phyloP scores from a whole-genome alignment of 2,888 invertebrate genomes.

The Schizotus pectinicornis region DNA sequence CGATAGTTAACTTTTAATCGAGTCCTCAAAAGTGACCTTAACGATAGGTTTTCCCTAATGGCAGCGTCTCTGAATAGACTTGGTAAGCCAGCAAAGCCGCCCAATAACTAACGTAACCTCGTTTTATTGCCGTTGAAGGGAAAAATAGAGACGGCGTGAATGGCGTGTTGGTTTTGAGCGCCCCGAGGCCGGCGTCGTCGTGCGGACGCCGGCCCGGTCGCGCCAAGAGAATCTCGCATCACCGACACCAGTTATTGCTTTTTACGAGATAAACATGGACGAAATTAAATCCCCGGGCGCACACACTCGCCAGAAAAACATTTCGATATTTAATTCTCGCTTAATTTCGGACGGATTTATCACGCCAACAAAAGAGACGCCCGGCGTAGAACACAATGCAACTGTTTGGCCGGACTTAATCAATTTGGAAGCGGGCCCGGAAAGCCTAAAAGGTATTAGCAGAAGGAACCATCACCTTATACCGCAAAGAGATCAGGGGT shows the following conservation, averaged over 20 bases:
- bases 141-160: constrained; percentile 55
- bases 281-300: constrained; percentile 58
- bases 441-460: too few species aligned
- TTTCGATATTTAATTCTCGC: constrained; percentile 59
- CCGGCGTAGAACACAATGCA: constrained; percentile 19
- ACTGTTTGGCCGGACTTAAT: constrained; percentile 20
- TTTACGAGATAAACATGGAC: constrained; percentile 60
- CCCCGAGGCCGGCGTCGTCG: constrained; percentile 32
- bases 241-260: constrained; percentile 55
- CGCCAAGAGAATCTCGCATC: constrained; percentile 33
- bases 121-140: constrained; percentile 50
- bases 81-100: neutral
- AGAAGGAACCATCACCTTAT: too few species aligned
- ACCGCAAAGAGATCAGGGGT: too few species aligned
- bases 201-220: constrained; percentile 34
- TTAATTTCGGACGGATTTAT: constrained; percentile 47
- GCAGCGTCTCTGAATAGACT: neutral
- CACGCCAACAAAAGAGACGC: constrained; percentile 19
- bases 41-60: neutral
- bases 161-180: constrained; percentile 39
- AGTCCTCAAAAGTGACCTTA: too few species aligned
- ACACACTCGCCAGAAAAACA: constrained; percentile 56
- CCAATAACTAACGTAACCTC: constrained; percentile 48
- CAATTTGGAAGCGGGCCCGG: constrained; percentile 17
- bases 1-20: too few species aligned